Percentiles rank a stretch among this genome's conserved stretches.
Conservation (phyloP, 2,113 vertebrate species). For the Gymnocephalus cernua region DNA sequence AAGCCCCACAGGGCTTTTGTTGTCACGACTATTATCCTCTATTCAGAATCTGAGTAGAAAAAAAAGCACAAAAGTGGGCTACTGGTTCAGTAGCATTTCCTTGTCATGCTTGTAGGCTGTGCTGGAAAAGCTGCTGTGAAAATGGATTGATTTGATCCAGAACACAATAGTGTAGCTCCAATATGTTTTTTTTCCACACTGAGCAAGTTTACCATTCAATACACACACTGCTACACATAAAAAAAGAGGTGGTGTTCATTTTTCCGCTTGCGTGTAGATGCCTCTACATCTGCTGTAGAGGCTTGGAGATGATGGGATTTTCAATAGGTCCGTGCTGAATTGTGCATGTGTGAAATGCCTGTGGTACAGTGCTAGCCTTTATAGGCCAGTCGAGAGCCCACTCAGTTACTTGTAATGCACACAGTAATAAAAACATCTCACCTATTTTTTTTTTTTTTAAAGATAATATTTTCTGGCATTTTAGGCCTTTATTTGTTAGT, state of each 20-base stretch:
- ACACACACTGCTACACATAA: slow-evolving; percentile 8
- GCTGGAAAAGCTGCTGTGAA: slow-evolving; percentile 55
- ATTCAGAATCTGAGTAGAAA: slow-evolving; percentile 18
- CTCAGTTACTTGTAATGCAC: neutral
- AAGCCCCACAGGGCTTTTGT: slow-evolving; percentile 14
- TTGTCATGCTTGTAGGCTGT: slow-evolving; percentile 20
- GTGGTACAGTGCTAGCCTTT: slow-evolving; percentile 8
- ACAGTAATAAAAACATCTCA: neutral
- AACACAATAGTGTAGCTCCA: slow-evolving; percentile 14
- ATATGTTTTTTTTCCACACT: slow-evolving; percentile 14
- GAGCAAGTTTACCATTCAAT: slow-evolving; percentile 30
- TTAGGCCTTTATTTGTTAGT: no score
- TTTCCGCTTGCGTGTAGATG: slow-evolving; percentile 27
- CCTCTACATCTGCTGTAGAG: slow-evolving; percentile 10
- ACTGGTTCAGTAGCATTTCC: slow-evolving; percentile 37
- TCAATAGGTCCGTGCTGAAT: slow-evolving; percentile 4
- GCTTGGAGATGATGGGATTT: slow-evolving; percentile 47
- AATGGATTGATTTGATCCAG: slow-evolving; percentile 58
- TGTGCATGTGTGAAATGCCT: slow-evolving; percentile 28
- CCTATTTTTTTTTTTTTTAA: neutral
- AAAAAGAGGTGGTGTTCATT: slow-evolving; percentile 23
- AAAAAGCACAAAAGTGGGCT: slow-evolving; percentile 21
- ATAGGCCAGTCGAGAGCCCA: slow-evolving; percentile 16
- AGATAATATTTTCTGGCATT: no score
- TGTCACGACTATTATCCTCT: slow-evolving; percentile 32